phyloP scores from a whole-genome alignment of 92 coral and sea anemone species.

The Porites evermanni region DNA sequence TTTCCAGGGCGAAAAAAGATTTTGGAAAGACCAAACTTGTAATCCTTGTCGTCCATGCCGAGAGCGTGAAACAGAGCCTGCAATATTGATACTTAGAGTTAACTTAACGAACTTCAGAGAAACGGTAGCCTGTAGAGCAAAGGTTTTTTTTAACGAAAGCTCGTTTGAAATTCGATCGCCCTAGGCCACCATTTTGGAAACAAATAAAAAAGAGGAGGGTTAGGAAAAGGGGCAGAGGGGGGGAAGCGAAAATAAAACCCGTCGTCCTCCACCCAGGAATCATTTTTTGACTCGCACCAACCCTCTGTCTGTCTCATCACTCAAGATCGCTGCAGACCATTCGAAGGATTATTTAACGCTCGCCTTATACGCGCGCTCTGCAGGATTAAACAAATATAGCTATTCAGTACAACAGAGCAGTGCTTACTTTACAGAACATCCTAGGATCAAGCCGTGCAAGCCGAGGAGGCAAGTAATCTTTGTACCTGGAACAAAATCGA shows the following conservation, averaged over 20 bases:
- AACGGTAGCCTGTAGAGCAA: no score
- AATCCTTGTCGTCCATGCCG: constrained; percentile 91
- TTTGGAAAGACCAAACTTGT: constrained; percentile 96
- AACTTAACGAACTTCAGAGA: not conserved
- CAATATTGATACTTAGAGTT: not conserved
- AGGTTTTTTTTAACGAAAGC: no score
- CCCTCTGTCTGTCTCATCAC: no score
- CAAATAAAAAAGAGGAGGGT: not conserved
- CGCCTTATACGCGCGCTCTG: no score
- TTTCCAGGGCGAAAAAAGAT: constrained; percentile 98
- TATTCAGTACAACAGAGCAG: not conserved
- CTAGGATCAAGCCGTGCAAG: constrained; percentile 90
- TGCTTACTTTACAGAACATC: constrained; percentile 86
- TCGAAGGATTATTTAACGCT: no score
- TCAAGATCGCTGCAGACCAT: no score
- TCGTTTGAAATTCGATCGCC: no score
- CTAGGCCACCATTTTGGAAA: not conserved
- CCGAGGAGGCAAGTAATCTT: constrained; percentile 79
- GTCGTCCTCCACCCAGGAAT: no score
- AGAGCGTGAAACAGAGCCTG: constrained; percentile 97
- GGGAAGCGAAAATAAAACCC: no score
- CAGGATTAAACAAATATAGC: not conserved
- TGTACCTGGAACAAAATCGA: constrained; percentile 77
- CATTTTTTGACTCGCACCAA: no score
- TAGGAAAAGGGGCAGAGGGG: no score